phyloP scores from a whole-genome alignment of 2,113 vertebrate species.

The Polypterus senegalus region DNA sequence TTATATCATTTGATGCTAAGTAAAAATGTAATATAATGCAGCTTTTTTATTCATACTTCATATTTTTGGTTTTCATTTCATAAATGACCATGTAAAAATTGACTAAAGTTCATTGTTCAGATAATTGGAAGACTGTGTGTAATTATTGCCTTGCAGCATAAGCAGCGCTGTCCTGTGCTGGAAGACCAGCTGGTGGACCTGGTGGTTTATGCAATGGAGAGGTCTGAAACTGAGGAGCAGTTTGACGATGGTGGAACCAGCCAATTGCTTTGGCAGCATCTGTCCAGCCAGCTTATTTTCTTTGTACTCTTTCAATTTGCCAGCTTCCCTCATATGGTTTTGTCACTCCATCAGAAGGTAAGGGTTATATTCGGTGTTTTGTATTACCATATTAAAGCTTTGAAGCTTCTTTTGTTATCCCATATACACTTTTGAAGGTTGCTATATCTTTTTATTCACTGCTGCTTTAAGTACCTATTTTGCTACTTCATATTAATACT shows the following conservation, averaged over 20 bases:
- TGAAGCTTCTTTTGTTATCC: too few species aligned
- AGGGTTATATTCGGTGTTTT: neutral
- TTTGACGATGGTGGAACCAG: conserved; percentile 95
- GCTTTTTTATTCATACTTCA: conserved; percentile 60
- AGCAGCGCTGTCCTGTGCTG: conserved; percentile 92
- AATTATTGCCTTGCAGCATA: conserved; percentile 75
- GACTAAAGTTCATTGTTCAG: neutral
- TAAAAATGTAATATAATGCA: conserved; percentile 47
- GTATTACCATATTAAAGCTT: too few species aligned
- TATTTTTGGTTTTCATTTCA: too few species aligned
- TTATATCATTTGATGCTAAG: conserved; percentile 15
- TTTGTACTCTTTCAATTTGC: conserved; percentile 98
- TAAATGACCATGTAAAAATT: too few species aligned
- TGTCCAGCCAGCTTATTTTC: conserved; percentile 98
- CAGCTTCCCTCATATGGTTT: conserved; percentile 97
- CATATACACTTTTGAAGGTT: too few species aligned
- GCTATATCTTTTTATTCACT: too few species aligned
- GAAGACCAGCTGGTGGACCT: conserved; percentile 98
- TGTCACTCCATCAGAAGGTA: conserved; percentile 97
- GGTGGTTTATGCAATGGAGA: conserved; percentile 97
- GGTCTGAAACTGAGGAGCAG: conserved; percentile 94
- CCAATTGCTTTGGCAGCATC: conserved; percentile 96
- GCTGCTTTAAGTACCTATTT: too few species aligned
- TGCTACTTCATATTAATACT: too few species aligned
- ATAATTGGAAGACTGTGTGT: conserved; percentile 51